These are phyloP conservation scores for Linhomoeus sp. DNA, from an alignment of 2,888 invertebrate species.

Conservation along the genomic window DNA sequence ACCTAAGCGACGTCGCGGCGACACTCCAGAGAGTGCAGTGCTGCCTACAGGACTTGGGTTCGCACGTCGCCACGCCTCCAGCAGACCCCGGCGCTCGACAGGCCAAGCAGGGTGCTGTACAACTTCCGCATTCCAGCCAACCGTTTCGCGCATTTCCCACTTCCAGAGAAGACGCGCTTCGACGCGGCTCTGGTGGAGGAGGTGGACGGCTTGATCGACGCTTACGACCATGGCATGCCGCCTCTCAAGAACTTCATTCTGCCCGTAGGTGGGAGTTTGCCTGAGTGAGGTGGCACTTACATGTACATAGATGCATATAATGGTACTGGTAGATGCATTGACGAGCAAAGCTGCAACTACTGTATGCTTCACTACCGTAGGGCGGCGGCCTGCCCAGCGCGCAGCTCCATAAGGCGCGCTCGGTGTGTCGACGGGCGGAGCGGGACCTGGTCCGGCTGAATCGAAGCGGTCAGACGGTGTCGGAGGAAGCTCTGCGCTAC, in stretches of 20 bases:
- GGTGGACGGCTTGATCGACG: conserved; percentile 48
- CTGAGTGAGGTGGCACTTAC: too few species aligned
- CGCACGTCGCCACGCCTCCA: conserved; percentile 43
- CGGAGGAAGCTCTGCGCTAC: conserved; percentile 44
- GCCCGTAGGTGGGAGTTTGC: conserved; percentile 37
- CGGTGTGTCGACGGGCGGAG: conserved; percentile 46
- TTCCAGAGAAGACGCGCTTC: conserved; percentile 33
- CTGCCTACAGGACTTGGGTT: conserved; percentile 50
- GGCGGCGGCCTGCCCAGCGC: conserved; percentile 48
- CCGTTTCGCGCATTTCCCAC: too few species aligned
- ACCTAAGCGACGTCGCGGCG: background rate
- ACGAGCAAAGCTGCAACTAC: too few species aligned
- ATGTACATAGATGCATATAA: too few species aligned
- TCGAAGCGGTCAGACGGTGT: conserved; percentile 39
- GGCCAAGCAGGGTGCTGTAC: too few species aligned
- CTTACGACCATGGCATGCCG: conserved; percentile 43
- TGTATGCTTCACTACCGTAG: conserved; percentile 27
- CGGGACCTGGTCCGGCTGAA: conserved; percentile 37
- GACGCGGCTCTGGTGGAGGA: conserved; percentile 39
- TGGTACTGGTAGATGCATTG: too few species aligned
- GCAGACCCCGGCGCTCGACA: too few species aligned
- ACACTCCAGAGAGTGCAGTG: conserved; percentile 42
- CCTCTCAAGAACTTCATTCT: conserved; percentile 49
- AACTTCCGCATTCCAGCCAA: too few species aligned
- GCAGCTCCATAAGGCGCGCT: conserved; percentile 43